Evolutionary conservation across 2,797 vertebrate genomes (phyloP), one percentile per base, ranked within the genome.

Genomic region (Myripristis jacobus): DNA sequence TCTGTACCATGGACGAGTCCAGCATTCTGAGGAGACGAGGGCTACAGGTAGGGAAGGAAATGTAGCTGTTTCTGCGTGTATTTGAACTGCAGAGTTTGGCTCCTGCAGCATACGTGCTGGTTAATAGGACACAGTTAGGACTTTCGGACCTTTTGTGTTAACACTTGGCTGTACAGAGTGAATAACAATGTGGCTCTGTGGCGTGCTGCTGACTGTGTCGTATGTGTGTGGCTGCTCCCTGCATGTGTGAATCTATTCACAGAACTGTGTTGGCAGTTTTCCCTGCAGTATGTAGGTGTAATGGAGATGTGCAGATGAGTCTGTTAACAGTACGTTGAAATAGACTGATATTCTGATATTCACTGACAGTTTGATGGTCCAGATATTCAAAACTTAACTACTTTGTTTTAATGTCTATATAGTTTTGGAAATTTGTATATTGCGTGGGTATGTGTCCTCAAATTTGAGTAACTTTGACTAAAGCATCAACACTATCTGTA

Each of bases 21-120:
- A 96, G 96, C 92, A 96, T 97, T 91, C 94, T 98, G 88, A 95
- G 96, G 85, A 92, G 96, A 69, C 94, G 96, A 68, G 96, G 96
- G 89, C 94, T 98, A 93, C 96, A 98, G 97, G 97, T 98, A 96
- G 90, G 95, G 81, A 36, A 77, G 68, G n/a, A 71, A 51, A 72
- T 8, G 38, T 4, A 4, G 59, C 44, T 4, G 58, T 7, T 27
- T 13, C 11, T 48, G 19, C 41, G 27, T 43, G 69, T 29, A 22
- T 46, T 29, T 22, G 63, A 29, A 73, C 58, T 38, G 31, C 58
- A 43, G 67, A 65, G 51, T 55, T 62, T 31, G 27, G 68, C 55
- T 80, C 44, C 36, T 52, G 48, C 22, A 4, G 29, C 13, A 51
- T 25, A 21, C 15, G n/a, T 64, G 24, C 53, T 69, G 43, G n/a